Conservation (phyloP, 2,888 invertebrate species). For the Ceramica pisi region DNA sequence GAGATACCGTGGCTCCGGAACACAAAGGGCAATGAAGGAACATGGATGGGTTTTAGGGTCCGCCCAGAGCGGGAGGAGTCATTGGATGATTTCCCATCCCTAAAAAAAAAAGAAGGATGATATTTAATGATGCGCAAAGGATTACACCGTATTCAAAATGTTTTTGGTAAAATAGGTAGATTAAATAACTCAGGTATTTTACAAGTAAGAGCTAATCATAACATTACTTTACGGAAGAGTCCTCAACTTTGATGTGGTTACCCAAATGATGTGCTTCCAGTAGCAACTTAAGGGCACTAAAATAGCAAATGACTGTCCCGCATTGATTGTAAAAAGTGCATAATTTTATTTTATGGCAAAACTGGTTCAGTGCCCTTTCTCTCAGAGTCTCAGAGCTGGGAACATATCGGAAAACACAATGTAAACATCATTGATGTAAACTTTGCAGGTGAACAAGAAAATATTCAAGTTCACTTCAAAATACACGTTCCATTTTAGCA, state of each 20-base stretch:
- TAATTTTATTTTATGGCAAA: background rate
- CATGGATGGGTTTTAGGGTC: no score
- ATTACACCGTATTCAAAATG: background rate
- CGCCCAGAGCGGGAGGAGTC: no score
- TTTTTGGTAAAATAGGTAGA: background rate
- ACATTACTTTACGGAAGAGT: background rate
- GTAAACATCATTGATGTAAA: background rate
- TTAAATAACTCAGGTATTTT: background rate
- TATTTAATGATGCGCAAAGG: background rate
- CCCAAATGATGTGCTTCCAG: background rate
- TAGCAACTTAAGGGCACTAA: background rate
- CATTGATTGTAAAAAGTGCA: background rate
- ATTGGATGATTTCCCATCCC: no score
- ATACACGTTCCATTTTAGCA: conserved; percentile 16
- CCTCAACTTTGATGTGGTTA: background rate
- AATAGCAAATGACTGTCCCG: background rate
- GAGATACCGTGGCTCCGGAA: no score
- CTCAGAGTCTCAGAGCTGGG: background rate
- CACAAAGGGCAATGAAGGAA: no score
- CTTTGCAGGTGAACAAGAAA: background rate
- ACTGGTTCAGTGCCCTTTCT: background rate
- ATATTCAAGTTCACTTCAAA: background rate
- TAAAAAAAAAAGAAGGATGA: no score
- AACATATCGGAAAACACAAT: background rate
- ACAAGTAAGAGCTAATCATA: background rate